phyloP scores from a whole-genome alignment of 2,797 vertebrate genomes.

The Poecilia wingei region DNA sequence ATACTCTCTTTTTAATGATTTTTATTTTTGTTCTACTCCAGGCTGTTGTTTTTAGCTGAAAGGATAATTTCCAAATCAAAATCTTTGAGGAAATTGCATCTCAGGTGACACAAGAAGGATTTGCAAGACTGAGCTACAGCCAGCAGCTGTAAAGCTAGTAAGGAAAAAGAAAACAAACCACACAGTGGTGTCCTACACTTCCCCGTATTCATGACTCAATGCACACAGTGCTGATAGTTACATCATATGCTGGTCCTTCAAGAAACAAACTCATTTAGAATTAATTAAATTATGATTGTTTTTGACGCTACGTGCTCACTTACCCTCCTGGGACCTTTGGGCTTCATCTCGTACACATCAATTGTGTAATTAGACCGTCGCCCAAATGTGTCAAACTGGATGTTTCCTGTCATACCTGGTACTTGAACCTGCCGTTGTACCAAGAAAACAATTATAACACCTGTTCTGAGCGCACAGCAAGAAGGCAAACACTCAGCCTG shows the following conservation, averaged over 20 bases:
- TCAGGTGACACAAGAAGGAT: constrained; percentile 32
- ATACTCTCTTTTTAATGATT: constrained; percentile 12
- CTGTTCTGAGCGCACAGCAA: constrained; percentile 14
- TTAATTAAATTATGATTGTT: constrained; percentile 25
- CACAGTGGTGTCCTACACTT: constrained; percentile 6
- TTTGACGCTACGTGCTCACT: constrained; percentile 53
- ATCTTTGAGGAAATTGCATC: constrained; percentile 22
- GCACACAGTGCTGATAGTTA: background rate
- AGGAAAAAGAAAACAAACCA: constrained; percentile 23
- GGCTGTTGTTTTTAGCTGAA: constrained; percentile 27
- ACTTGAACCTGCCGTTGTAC: constrained; percentile 88
- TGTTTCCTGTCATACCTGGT: constrained; percentile 98
- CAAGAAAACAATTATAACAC: constrained; percentile 38
- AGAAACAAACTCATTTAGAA: background rate
- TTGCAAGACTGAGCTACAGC: constrained; percentile 32
- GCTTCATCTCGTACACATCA: constrained; percentile 97
- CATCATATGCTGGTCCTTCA: constrained; percentile 20
- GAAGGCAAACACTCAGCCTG: background rate
- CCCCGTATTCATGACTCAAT: constrained; percentile 8
- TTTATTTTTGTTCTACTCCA: constrained; percentile 9
- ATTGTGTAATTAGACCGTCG: constrained; percentile 96
- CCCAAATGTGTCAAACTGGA: constrained; percentile 97
- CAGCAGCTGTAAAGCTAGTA: constrained; percentile 29
- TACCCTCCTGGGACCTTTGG: constrained; percentile 90
- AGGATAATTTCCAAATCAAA: constrained; percentile 37